These are phyloP conservation scores for Actinemys pallida DNA, from an alignment of 2,113 vertebrate species.

Conservation along the genomic window DNA sequence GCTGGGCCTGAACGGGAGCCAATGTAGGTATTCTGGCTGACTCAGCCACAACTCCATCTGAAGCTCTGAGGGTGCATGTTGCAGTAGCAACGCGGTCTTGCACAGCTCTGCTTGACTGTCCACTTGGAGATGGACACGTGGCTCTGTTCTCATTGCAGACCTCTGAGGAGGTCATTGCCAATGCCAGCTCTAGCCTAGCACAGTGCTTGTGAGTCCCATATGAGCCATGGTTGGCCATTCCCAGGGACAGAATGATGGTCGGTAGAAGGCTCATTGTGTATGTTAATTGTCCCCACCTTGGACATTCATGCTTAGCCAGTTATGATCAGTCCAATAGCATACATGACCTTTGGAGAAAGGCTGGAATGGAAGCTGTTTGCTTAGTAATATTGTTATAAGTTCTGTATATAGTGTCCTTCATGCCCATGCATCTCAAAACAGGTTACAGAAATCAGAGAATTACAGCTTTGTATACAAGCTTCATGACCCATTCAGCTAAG, in stretches of 20 bases:
- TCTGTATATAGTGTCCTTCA: background rate
- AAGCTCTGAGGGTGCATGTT: fast-evolving
- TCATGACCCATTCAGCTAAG: background rate
- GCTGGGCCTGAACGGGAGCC: fast-evolving
- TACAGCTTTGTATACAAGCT: background rate
- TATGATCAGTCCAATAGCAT: background rate
- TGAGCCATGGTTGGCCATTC: background rate
- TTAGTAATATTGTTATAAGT: background rate
- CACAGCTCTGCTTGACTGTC: background rate
- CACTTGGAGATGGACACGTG: background rate
- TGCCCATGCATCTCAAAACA: background rate
- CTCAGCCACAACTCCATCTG: background rate
- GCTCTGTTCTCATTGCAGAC: background rate
- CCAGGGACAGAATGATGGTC: background rate
- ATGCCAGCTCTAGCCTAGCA: background rate
- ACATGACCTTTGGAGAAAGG: background rate
- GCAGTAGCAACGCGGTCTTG: background rate
- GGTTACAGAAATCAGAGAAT: background rate
- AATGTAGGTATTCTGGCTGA: background rate
- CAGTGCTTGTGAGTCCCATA: fast-evolving
- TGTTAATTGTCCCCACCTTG: background rate
- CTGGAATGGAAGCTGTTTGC: background rate
- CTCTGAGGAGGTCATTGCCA: fast-evolving
- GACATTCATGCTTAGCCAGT: background rate
- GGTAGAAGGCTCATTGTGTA: background rate